These are phyloP conservation scores for Cinclus cinclus DNA, from an alignment of 2,113 vertebrate genomes.

Conservation along the genomic window DNA sequence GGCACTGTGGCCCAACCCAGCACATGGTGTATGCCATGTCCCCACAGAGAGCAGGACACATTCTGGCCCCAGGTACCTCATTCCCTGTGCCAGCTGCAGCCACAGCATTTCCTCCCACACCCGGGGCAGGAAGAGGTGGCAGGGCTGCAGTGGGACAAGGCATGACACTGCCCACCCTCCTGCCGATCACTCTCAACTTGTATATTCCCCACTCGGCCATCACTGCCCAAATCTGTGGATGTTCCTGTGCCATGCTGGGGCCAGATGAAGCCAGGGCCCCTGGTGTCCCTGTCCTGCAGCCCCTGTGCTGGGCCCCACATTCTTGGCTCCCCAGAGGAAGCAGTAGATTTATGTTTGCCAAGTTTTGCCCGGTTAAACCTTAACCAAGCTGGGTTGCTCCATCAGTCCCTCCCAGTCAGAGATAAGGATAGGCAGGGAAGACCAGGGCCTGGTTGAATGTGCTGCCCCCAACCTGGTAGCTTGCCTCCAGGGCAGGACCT, in stretches of 20 bases:
- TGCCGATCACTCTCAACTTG: not conserved
- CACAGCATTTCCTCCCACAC: accelerated
- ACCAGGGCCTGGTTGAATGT: not conserved
- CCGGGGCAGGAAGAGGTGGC: not conserved
- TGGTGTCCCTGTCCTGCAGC: not conserved
- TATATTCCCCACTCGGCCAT: accelerated
- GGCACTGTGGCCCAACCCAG: not conserved
- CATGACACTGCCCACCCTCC: not conserved
- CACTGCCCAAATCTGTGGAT: not conserved
- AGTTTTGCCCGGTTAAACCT: conserved; percentile 57
- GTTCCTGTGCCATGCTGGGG: not conserved
- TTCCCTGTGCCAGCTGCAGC: not conserved
- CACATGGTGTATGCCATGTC: accelerated
- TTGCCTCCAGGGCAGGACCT: accelerated
- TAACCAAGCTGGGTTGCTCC: not conserved
- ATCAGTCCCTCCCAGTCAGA: not conserved
- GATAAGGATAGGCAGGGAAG: conserved; percentile 9
- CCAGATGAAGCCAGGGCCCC: not conserved
- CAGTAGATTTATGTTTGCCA: conserved; percentile 48
- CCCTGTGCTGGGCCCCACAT: not conserved
- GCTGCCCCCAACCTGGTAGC: accelerated
- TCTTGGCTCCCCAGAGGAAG: not conserved
- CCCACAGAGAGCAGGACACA: accelerated
- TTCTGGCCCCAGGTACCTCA: accelerated
- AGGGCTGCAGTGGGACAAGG: not conserved